A percentile compares a stretch with the other conserved stretches of the same genome.
Evolutionary conservation across 2,888 invertebrate species (phyloP).

Genomic region (Pachydiplax longipennis): DNA sequence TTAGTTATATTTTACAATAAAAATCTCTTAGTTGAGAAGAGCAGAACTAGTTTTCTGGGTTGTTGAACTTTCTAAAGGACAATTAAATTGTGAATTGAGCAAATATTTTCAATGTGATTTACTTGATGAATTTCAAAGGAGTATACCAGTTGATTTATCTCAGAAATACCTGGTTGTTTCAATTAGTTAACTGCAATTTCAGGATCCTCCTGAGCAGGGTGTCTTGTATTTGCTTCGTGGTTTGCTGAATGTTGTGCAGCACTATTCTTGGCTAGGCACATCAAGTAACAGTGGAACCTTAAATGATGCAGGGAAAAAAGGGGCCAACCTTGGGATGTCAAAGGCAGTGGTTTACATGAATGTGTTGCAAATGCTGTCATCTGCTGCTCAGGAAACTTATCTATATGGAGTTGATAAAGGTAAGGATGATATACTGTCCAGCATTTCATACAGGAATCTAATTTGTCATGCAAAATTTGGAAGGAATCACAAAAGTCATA

Average conservation of each 20-base stretch:
- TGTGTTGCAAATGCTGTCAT: conserved; percentile 79
- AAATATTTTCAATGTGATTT: too few species aligned
- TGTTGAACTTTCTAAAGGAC: too few species aligned
- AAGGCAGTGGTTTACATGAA: conserved; percentile 76
- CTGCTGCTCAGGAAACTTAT: conserved; percentile 82
- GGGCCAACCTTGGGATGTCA: conserved; percentile 68
- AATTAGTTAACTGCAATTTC: conserved; percentile 46
- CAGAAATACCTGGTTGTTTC: not conserved
- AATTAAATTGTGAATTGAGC: too few species aligned
- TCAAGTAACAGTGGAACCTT: not conserved
- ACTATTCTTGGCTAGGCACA: conserved; percentile 68
- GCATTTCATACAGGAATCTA: not conserved
- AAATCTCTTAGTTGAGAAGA: too few species aligned
- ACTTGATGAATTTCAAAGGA: too few species aligned
- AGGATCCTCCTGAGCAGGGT: conserved; percentile 90
- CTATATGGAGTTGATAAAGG: conserved; percentile 87
- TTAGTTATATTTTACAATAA: too few species aligned
- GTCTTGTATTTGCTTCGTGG: conserved; percentile 82
- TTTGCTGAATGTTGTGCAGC: conserved; percentile 80
- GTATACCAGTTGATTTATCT: too few species aligned
- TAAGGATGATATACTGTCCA: conserved; percentile 54
- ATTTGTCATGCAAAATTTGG: not conserved
- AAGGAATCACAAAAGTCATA: too few species aligned
- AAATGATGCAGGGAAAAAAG: not conserved
- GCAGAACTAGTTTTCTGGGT: too few species aligned